Base-by-base conservation (phyloP, 2,797 vertebrate species). In the Anolis apletophallus region DNA sequence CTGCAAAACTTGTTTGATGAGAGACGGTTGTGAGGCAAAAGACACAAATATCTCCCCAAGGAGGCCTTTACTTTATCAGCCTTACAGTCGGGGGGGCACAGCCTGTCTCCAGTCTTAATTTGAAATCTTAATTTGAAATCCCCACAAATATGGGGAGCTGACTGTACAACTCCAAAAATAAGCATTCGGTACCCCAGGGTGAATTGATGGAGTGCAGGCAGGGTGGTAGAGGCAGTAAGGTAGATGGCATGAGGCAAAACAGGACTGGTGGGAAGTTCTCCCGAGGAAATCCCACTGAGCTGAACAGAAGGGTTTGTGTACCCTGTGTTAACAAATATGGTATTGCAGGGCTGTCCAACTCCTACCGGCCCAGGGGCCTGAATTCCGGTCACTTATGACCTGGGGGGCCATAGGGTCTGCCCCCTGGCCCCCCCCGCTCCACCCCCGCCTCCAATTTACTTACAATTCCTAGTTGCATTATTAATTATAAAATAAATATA, bases 41-140 rank as follows among this genome's bases (percentile, higher is more conserved):
- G 40, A 76, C 40, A 12, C 17, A 64, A 52, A 69, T 54, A 64
- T 36, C 69, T 36, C 14, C 34, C 29, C n/a, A 64, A 75, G 72
- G 50, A 23, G 3, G 32, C 50, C 5, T 32, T 50, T 67, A 50
- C 50, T 7, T 11, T 19, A 50, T 17, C 61, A 29, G 40, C 40
- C 61, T 80, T n/a, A 29, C 68, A 12, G 29, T 69, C n/a, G 16
- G 14, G 9, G 26, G 52, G 34, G 50, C 17, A 52, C 21, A 54
- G 40, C 13, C 19, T 67, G 46, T 34, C 59, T 69, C 19, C 75
- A 55, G 67, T 17, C 52, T 57, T 69, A 36, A 55, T 85, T 78
- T 78, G 61, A 85, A 68, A 57, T 26, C 17, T 57, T 69, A 36
- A 55, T 85, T 78, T 78, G 61, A 85, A 68, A 57, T 26, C 17